Base-by-base conservation (phyloP, 2,888 invertebrate species). In the Philonicus albiceps region DNA sequence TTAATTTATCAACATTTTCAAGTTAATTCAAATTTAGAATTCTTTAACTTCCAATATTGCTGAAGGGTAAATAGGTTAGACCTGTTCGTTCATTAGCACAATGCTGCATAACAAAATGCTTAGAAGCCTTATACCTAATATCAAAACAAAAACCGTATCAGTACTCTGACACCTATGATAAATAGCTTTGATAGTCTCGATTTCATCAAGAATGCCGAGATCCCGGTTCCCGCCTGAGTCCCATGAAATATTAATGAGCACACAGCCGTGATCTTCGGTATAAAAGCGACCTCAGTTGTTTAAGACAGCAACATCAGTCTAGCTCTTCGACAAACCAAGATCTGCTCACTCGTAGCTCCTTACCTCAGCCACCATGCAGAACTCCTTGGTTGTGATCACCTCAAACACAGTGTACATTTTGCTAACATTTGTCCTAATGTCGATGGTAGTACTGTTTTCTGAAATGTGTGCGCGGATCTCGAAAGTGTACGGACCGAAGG, bases 381-480 rank as follows among this genome's bases (percentile, higher is more conserved):
- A 31, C 16, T 81, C 81, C n/a, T 34, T 81, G 55, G 81, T 81
- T 7, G 31, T 64, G 64, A 64, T 81, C 30, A 81, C 81, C 19
- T 64, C 81, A 11, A 55, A 37, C 55, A 81, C 81, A 8, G 81
- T 81, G 55, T 81, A 81, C 31, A 81, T 81, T 11, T 34, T 64
- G 22, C 7, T 81, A 19, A n/a, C 19, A 13, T 81, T 81, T 19
- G 53, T 37, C 31, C 19, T 81, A 55, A 37, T 81, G 11, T 55
- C 81, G 19, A 34, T 81, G 81, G 30, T 37, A 64, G 34, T 81
- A 8, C 31, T 81, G 7, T 81, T 27, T 8, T 22, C 37, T 31
- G 81, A 81, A 81, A 64, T 81, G 55, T 81, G 31, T 64, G 55
- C 31, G 34, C 81, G 22, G 13, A 31, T 81, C 30, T 27, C 55